A percentile compares a stretch with the other conserved stretches of the same genome.
These are phyloP conservation scores for Deilephila elpenor DNA, from an alignment of 2,888 invertebrate species.

Conservation along the genomic window DNA sequence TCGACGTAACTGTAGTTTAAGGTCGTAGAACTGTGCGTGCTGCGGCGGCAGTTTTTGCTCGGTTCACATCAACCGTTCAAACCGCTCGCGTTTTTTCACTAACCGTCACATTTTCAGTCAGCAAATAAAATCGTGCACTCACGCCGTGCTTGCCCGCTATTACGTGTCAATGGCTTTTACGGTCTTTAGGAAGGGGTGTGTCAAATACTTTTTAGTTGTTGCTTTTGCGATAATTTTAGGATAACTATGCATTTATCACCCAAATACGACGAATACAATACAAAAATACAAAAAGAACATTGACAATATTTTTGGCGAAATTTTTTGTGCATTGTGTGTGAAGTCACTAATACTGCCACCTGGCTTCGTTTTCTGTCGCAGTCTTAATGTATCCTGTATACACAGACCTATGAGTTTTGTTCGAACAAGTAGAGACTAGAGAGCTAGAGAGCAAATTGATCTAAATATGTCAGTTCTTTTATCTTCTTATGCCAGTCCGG, in stretches of 20 bases:
- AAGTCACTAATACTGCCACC: too few species aligned
- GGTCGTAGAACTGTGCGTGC: conserved; percentile 25
- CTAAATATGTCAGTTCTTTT: too few species aligned
- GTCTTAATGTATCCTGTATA: too few species aligned
- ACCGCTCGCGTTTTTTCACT: conserved; percentile 14
- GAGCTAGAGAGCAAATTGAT: too few species aligned
- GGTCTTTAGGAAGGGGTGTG: not conserved
- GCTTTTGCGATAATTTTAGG: too few species aligned
- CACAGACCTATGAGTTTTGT: not conserved
- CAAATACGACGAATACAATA: too few species aligned
- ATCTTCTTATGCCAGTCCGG: not conserved
- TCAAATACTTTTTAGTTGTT: not conserved
- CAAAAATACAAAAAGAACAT: too few species aligned
- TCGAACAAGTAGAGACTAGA: not conserved
- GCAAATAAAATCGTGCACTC: not conserved
- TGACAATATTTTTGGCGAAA: too few species aligned
- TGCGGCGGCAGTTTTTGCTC: not conserved
- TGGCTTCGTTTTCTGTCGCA: too few species aligned
- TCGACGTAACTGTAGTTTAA: conserved; percentile 4
- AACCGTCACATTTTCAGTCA: not conserved
- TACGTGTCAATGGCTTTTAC: conserved; percentile 6
- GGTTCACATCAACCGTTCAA: not conserved
- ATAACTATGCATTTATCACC: too few species aligned
- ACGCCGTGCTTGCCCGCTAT: not conserved
- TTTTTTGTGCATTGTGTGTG: too few species aligned